Evolutionary conservation across 2,113 vertebrate species (phyloP), one percentile per base, ranked within the genome.

Genomic region (Saguinus midas): DNA sequence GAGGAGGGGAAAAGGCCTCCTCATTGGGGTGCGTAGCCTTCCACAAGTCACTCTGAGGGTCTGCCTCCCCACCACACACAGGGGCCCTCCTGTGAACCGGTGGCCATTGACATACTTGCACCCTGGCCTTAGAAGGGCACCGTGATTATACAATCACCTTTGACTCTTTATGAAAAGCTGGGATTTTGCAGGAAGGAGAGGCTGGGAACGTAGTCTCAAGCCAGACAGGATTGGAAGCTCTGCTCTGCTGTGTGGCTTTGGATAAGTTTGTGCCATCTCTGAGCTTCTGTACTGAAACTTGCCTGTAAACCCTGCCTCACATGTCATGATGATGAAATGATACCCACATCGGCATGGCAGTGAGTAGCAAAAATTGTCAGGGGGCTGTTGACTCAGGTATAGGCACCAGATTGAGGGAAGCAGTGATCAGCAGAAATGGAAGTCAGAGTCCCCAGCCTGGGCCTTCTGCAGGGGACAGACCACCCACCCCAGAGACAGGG

Each of bases 351-450:
- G 55, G 57, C 78, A 37, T 43, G 25, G 43, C 58, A 0, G 58
- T 8, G 85, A 43, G 5, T n/a, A 0, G 43, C 0, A 1, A 32
- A 72, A 40, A 52, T 48, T 2, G 29, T 1, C 0, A 6, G 27
- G 10, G 8, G 4, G 18, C 16, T 16, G 10, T 14, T 11, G 43
- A 25, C 73, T 68, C 57, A 3, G 1, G 82, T 35, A 29, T 35
- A 21, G 20, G 29, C 32, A 2, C 17, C 10, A 17, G 45, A 35
- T 5, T 48, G 13, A 23, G 6, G 32, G 12, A 16, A 6, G 5
- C 6, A 20, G 58, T 16, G 18, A 11, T 25, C 1, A 2, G 73
- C 52, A n/a, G 13, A 25, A 6, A 10, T 9, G 1, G 64, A 27
- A 43, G 43, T 70, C 55, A 1, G 1, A 70, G 48, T 57, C n/a